phyloP scores from a whole-genome alignment of 2,113 vertebrate species.

The Percopsis transmontana region DNA sequence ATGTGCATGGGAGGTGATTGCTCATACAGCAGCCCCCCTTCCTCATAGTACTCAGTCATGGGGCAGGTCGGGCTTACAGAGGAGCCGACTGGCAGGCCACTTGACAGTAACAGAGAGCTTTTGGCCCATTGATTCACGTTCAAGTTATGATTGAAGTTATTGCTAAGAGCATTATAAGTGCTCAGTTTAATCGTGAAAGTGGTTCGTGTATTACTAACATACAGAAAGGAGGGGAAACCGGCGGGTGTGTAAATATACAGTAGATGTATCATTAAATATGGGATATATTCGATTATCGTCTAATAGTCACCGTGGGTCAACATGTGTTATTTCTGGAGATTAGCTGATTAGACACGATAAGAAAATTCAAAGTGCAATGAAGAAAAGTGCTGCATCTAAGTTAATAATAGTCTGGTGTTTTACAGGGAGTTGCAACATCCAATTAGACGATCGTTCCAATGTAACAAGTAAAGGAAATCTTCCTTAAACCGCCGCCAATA shows the following conservation, averaged over 20 bases:
- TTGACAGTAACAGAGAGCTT: constrained; percentile 58
- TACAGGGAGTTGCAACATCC: constrained; percentile 34
- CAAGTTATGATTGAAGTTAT: constrained; percentile 17
- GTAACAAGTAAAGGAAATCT: constrained; percentile 41
- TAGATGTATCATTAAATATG: neutral
- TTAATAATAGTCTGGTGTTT: constrained; percentile 27
- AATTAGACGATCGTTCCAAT: constrained; percentile 31
- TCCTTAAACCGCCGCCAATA: constrained; percentile 7
- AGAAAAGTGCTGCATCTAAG: constrained; percentile 26
- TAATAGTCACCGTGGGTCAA: too few species aligned
- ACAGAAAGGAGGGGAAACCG: constrained; percentile 1
- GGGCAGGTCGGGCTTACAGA: constrained; percentile 70
- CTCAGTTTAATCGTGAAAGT: constrained; percentile 5
- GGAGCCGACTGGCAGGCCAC: constrained; percentile 72
- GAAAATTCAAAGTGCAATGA: neutral
- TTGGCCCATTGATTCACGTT: constrained; percentile 63
- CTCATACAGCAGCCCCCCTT: constrained; percentile 84
- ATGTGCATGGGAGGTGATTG: constrained; percentile 84
- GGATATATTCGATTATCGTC: too few species aligned
- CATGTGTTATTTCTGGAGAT: too few species aligned
- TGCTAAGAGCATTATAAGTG: constrained; percentile 17
- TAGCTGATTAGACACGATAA: neutral
- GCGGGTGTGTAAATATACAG: neutral
- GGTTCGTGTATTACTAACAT: constrained; percentile 13
- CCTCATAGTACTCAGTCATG: constrained; percentile 85